These are phyloP conservation scores for Xiphorhynchus elegans DNA, from an alignment of 2,113 vertebrate genomes.

Conservation along the genomic window DNA sequence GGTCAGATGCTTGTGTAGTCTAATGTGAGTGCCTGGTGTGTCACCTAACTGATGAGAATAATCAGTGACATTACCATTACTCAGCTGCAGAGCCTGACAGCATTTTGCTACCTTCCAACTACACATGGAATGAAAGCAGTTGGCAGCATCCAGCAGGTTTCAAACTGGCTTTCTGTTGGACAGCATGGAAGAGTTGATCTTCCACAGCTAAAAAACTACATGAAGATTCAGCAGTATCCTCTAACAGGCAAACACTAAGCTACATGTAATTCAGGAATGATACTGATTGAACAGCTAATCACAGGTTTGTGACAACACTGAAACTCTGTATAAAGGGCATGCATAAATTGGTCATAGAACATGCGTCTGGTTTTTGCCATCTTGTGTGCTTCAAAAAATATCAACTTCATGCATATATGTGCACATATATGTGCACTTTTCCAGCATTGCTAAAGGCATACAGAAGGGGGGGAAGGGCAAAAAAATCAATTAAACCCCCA, in stretches of 20 bases:
- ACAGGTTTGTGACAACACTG: not conserved
- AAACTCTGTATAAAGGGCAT: not conserved
- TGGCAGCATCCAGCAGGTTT: not conserved
- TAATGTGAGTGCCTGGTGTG: not conserved
- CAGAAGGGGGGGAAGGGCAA: not conserved
- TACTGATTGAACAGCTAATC: conserved; percentile 37
- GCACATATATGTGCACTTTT: not conserved
- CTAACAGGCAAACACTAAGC: not conserved
- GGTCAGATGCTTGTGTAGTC: not conserved
- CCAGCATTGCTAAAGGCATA: not conserved
- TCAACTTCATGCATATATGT: not conserved
- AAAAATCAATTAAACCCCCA: not conserved
- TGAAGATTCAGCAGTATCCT: not conserved
- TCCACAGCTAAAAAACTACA: not conserved
- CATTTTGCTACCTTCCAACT: not conserved
- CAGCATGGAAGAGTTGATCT: not conserved
- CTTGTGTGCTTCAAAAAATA: not conserved
- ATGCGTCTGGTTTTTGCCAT: accelerated
- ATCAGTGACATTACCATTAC: not conserved
- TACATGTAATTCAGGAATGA: not conserved
- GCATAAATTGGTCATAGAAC: not conserved
- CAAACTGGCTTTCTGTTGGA: not conserved
- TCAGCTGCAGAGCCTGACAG: not conserved
- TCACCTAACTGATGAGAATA: not conserved
- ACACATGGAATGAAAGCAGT: accelerated